Percentiles rank a stretch among this genome's conserved stretches.
Evolutionary conservation across 1,140 invertebrate genomes (phyloP).

Genomic region (Drosophila triauraria): DNA sequence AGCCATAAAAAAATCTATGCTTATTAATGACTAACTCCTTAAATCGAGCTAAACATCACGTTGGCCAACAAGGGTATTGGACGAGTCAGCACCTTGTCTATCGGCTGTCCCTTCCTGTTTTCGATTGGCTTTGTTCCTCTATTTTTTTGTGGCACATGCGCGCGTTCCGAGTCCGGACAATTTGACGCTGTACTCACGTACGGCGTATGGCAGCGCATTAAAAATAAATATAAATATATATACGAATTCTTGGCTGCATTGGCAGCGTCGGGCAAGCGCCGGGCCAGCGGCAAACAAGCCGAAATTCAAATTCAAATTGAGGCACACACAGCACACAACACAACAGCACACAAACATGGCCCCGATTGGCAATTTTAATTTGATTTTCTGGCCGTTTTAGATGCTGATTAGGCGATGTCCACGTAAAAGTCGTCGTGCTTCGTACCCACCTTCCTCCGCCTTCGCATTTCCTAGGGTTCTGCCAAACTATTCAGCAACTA

Average conservation of each 20-base stretch:
- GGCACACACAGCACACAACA: conserved; percentile 28
- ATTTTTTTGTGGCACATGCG: conserved; percentile 61
- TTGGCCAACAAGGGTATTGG: conserved; percentile 20
- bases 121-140: conserved; percentile 33
- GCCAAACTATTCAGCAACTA: conserved; percentile 57
- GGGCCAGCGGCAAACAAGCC: conserved; percentile 21
- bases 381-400: conserved; percentile 75
- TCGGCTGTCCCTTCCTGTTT: conserved; percentile 31
- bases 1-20: neutral
- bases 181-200: conserved; percentile 73
- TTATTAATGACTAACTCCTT: neutral
- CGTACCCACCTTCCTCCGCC: neutral
- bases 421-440: conserved; percentile 2
- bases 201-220: conserved; percentile 59
- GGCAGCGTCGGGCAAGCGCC: conserved; percentile 9
- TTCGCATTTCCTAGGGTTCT: conserved; percentile 16
- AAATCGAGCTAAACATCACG: conserved; percentile 7
- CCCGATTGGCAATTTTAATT: conserved; percentile 79
- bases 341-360: conserved; percentile 38
- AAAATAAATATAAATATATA: conserved; percentile 71
- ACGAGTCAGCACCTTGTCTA: conserved; percentile 6
- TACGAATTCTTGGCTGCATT: conserved; percentile 74
- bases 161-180: conserved; percentile 63
- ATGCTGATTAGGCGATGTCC: conserved; percentile 66
- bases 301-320: conserved; percentile 73